Evolutionary conservation across 2,888 invertebrate species (phyloP).

Genomic region (Xestia c-nigrum): DNA sequence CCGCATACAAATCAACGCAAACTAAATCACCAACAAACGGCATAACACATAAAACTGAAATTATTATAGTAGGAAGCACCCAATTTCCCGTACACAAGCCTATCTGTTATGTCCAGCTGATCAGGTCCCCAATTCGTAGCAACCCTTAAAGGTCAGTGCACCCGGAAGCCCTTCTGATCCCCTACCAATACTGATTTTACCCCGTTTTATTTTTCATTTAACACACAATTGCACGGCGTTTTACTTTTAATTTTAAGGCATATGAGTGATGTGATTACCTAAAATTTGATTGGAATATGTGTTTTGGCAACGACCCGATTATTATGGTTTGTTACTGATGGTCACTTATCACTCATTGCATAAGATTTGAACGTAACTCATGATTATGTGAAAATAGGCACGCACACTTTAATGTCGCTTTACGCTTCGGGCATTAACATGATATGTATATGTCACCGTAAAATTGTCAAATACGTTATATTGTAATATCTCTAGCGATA

Average conservation of each 20-base stretch:
- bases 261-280: constrained; percentile 45
- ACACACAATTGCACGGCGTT: constrained; percentile 78
- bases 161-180: constrained; percentile 78
- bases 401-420: no score
- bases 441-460: no score
- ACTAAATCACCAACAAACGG: constrained; percentile 28
- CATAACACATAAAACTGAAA: constrained; percentile 46
- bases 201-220: constrained; percentile 79
- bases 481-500: no score
- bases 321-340: no score
- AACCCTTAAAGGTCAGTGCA: constrained; percentile 82
- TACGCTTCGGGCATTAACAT: no score
- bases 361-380: not conserved
- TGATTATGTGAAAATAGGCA: no score
- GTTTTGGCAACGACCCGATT: not conserved
- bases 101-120: constrained; percentile 83
- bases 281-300: constrained; percentile 19
- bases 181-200: constrained; percentile 72
- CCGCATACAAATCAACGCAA: constrained; percentile 4
- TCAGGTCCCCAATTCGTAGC: constrained; percentile 75
- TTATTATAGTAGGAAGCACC: constrained; percentile 62
- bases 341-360: not conserved
- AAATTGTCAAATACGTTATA: no score
- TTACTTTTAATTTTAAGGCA: constrained; percentile 44
- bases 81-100: constrained; percentile 63